These are phyloP conservation scores for Channallabes apus DNA, from an alignment of 2,797 vertebrate genomes.

Conservation along the genomic window DNA sequence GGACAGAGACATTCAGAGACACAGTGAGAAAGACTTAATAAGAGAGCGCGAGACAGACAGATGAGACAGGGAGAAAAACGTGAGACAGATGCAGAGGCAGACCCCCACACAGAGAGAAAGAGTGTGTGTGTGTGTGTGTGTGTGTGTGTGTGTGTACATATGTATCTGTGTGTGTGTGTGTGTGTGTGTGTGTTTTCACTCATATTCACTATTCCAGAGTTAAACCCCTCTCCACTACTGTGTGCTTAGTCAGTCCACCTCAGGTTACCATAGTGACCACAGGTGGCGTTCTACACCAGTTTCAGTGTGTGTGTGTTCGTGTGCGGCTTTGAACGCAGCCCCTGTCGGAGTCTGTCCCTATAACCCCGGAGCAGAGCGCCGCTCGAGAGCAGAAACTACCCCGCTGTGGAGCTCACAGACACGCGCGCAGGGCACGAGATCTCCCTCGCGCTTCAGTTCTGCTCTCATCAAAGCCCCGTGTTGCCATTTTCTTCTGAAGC, in stretches of 20 bases:
- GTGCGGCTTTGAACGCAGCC: not conserved
- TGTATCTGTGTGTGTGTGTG: no score
- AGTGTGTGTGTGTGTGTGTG: no score
- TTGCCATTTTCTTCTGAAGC: not conserved
- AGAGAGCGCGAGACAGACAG: not conserved
- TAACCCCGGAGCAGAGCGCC: not conserved
- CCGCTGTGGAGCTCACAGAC: not conserved
- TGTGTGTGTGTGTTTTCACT: not conserved
- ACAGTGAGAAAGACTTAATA: not conserved
- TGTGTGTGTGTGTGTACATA: no score
- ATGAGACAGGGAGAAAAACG: not conserved
- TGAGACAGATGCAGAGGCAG: not conserved
- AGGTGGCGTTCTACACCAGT: not conserved
- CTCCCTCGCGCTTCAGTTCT: not conserved
- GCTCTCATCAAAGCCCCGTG: not conserved
- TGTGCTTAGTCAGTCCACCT: not conserved
- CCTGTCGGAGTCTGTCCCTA: not conserved
- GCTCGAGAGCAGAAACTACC: not conserved
- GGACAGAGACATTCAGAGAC: not conserved
- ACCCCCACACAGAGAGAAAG: no score
- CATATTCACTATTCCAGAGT: not conserved
- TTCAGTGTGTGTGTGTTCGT: not conserved
- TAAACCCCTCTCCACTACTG: not conserved
- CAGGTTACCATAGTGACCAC: slow-evolving; percentile 9
- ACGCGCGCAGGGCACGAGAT: not conserved